Base-by-base conservation (phyloP, 2,797 vertebrate genomes). In the Cuniculus paca region DNA sequence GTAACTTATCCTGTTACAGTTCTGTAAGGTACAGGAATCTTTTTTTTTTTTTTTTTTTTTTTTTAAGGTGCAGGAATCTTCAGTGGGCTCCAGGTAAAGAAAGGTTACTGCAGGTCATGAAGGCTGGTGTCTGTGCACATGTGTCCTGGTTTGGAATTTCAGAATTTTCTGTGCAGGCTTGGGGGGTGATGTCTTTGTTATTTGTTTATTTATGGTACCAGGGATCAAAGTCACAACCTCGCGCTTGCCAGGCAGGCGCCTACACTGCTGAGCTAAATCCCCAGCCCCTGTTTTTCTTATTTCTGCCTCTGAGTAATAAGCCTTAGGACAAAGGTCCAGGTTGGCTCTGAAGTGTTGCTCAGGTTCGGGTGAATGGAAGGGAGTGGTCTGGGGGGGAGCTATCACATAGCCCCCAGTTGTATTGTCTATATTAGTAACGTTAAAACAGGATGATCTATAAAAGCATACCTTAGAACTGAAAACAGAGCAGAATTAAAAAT, bases 401-500 rank as follows among this genome's bases (percentile, higher is more conserved):
- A 10, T 39, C 36, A 22, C 2, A 20, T 72, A 42, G 39, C 22
- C 22, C 39, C 12, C 24, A 74, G 24, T 42, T 74, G 39, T 74
- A 16, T 24, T 68, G 26, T 74, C 12, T 45, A 7, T 74, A 45
- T 45, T 74, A 74, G 19, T 74, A 28, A 45, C 28, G 20, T 31
- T 77, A 74, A 45, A 74, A 39, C 70, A 61, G 2, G 24, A 52
- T 80, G 45, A 20, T 56, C 65, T 86, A 2, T 88, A 88, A 77
- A 92, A 89, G 16, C 19, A 54, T 94, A 74, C 31, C 56, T 68
- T 48, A 36, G 14, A 87, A 63, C 63, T 68, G 63, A 84, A 65
- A 82, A 68, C 42, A 84, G 20, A 84, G 20, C 17, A 26, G 80
- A 90, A 85, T 84, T 79, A 68, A 91, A 84, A 85, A 75, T 61